These are phyloP conservation scores for Agrotis puta DNA, from an alignment of 2,888 invertebrate species.

Conservation along the genomic window DNA sequence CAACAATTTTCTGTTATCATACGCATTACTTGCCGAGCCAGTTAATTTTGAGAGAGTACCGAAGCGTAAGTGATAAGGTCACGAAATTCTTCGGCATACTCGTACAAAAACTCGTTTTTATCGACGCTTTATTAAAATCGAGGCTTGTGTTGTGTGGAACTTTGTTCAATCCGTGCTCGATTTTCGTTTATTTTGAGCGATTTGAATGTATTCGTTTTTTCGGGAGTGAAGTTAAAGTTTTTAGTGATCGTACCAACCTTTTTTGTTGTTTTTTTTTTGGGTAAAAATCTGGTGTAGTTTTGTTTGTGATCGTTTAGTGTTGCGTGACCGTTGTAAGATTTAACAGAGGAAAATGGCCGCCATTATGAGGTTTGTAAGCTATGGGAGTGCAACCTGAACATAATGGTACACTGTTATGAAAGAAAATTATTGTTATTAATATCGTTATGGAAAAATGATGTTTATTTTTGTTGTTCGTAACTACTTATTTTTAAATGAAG, in stretches of 20 bases:
- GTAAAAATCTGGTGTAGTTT: constrained; percentile 4
- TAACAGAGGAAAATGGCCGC: constrained; percentile 43
- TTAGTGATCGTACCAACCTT: neutral
- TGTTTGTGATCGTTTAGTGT: constrained; percentile 25
- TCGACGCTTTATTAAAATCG: constrained; percentile 43
- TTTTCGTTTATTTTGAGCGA: constrained; percentile 34
- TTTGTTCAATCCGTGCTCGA: constrained; percentile 20
- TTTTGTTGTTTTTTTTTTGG: constrained; percentile 19
- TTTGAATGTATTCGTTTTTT: constrained; percentile 33
- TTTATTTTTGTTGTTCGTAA: constrained; percentile 26
- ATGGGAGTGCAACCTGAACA: constrained; percentile 43
- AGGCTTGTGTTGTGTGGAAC: constrained; percentile 21
- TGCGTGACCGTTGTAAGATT: constrained; percentile 37
- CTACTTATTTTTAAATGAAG: constrained; percentile 7
- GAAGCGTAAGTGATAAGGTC: constrained; percentile 61
- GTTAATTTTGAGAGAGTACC: constrained; percentile 54
- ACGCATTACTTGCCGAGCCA: constrained; percentile 44
- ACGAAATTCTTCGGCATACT: constrained; percentile 26
- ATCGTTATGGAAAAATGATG: constrained; percentile 5
- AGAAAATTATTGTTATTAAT: constrained; percentile 48
- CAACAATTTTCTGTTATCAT: constrained; percentile 60
- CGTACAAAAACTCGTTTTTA: constrained; percentile 49
- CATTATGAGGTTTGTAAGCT: constrained; percentile 40
- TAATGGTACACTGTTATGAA: constrained; percentile 42
- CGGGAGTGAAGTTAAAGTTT: constrained; percentile 30